These are phyloP conservation scores for Odontothrips loti DNA, from an alignment of 2,888 invertebrate species.

Conservation along the genomic window DNA sequence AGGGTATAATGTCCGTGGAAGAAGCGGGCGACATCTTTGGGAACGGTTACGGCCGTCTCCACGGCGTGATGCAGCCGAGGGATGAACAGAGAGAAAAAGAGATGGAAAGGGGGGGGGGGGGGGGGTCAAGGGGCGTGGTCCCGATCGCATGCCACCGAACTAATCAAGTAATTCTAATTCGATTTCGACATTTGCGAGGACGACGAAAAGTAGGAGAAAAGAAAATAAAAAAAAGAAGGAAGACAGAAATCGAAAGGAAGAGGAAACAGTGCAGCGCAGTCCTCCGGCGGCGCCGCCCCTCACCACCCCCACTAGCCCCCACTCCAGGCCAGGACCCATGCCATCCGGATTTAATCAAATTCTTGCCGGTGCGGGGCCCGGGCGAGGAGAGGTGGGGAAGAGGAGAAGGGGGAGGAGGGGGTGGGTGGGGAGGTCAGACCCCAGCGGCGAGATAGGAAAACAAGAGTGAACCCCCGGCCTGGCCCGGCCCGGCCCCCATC, in stretches of 20 bases:
- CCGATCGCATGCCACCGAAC: neutral
- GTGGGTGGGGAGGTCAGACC: neutral
- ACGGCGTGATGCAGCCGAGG: no score
- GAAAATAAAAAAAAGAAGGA: neutral
- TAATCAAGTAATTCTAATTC: neutral
- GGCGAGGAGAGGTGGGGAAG: neutral
- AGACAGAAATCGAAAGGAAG: neutral
- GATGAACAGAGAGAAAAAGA: no score
- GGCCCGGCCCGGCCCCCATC: neutral
- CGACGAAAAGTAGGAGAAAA: neutral
- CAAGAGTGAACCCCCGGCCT: neutral
- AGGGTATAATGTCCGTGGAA: no score
- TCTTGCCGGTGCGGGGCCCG: neutral
- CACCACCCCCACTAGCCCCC: neutral
- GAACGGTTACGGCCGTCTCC: no score
- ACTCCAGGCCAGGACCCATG: neutral
- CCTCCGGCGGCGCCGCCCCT: neutral
- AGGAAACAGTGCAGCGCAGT: neutral
- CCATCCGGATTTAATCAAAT: constrained; percentile 19
- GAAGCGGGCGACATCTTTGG: no score
- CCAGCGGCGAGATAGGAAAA: neutral
- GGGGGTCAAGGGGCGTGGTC: no score
- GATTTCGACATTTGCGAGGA: neutral
- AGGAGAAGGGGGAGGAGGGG: neutral
- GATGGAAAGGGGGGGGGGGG: neutral